Conservation (phyloP, 1,140 invertebrate species). For the Adoxophyes honmai region DNA sequence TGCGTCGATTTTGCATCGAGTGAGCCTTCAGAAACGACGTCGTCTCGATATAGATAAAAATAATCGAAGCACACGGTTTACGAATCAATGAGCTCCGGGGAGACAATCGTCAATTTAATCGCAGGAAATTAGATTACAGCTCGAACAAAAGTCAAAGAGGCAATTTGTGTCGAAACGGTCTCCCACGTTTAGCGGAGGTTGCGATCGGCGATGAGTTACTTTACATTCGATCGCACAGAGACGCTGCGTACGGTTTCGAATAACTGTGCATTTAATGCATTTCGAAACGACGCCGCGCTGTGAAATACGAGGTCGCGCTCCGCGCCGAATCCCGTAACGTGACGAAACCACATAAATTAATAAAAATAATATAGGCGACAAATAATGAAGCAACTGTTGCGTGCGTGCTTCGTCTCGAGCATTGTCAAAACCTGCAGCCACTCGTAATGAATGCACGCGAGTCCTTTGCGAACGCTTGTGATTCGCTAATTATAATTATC, state of each 20-base stretch:
- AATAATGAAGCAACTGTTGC: background rate
- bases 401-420: background rate
- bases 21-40: background rate
- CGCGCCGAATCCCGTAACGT: slow-evolving; percentile 56
- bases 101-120: slow-evolving; percentile 12
- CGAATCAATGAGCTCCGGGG: background rate
- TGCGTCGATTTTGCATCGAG: slow-evolving; percentile 5
- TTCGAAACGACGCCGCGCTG: slow-evolving; percentile 70
- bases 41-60: slow-evolving; percentile 8
- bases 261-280: slow-evolving; percentile 72
- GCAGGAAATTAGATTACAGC: slow-evolving; percentile 23
- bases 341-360: slow-evolving; percentile 72
- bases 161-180: slow-evolving; percentile 11
- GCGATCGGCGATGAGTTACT: slow-evolving; percentile 20
- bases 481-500: slow-evolving; percentile 58
- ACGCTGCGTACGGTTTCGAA: slow-evolving; percentile 52
- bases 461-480: slow-evolving; percentile 46
- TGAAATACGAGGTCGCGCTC: slow-evolving; percentile 66
- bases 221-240: slow-evolving; percentile 47
- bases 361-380: slow-evolving; percentile 15
- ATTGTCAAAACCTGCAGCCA: background rate
- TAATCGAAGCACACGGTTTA: background rate
- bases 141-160: slow-evolving; percentile 22
- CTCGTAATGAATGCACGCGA: slow-evolving; percentile 14
- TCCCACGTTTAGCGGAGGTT: background rate